A percentile compares a stretch with the other conserved stretches of the same genome.
These are phyloP conservation scores for Osmoderma eremita DNA, from an alignment of 2,888 invertebrate genomes.

Conservation along the genomic window DNA sequence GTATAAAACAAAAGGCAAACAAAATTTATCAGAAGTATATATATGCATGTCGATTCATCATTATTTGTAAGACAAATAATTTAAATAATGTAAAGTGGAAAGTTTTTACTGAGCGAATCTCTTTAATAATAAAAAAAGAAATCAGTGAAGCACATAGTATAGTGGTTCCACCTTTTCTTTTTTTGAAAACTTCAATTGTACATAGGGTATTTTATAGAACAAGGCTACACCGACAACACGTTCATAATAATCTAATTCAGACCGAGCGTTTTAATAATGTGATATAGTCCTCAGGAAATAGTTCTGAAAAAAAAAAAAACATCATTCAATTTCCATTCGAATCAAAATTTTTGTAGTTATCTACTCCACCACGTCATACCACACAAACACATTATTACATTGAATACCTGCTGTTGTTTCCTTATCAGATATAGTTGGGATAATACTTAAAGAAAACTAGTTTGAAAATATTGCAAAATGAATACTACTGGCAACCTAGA, in stretches of 20 bases:
- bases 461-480: not conserved
- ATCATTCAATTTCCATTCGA: slow-evolving; percentile 57
- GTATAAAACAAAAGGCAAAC: slow-evolving; percentile 54
- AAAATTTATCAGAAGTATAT: slow-evolving; percentile 45
- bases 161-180: slow-evolving; percentile 33
- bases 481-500: too few relatives aligned
- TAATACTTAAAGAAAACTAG: not conserved
- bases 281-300: slow-evolving; percentile 65
- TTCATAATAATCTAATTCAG: slow-evolving; percentile 42
- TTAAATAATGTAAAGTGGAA: slow-evolving; percentile 51
- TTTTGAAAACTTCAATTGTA: slow-evolving; percentile 38
- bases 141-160: slow-evolving; percentile 30
- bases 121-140: slow-evolving; percentile 50
- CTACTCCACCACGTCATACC: slow-evolving; percentile 30
- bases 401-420: slow-evolving; percentile 1
- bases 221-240: slow-evolving; percentile 38
- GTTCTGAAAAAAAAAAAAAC: slow-evolving; percentile 51
- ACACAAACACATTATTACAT: slow-evolving; percentile 33
- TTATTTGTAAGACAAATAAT: slow-evolving; percentile 45
- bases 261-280: slow-evolving; percentile 56
- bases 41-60: slow-evolving; percentile 55
- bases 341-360: slow-evolving; percentile 56
- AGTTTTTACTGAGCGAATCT: slow-evolving; percentile 55
- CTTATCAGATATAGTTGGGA: slow-evolving; percentile 4
- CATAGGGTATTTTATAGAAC: slow-evolving; percentile 41